Evolutionary conservation across 2,888 invertebrate species (phyloP).

Genomic region (Ectobius pallidus): DNA sequence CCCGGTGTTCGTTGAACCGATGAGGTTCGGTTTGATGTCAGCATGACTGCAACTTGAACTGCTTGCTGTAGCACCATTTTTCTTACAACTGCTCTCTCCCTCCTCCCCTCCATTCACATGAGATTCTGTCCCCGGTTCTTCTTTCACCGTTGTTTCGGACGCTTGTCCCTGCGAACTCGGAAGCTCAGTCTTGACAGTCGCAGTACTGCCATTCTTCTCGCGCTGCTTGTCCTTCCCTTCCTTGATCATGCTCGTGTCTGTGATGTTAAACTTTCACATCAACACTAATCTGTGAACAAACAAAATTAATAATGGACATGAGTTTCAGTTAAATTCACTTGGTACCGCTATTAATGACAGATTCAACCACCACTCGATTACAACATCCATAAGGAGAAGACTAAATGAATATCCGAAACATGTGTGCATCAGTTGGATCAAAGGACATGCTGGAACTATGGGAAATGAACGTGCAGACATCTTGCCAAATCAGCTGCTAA

Average conservation of each 20-base stretch:
- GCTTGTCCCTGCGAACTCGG: conserved; percentile 35
- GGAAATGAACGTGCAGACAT: too few species aligned
- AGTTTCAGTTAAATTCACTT: too few species aligned
- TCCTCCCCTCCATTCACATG: conserved; percentile 39
- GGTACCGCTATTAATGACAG: too few species aligned
- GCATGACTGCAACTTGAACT: conserved; percentile 33
- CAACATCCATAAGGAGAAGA: too few species aligned
- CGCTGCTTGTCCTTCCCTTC: conserved; percentile 41
- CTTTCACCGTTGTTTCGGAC: conserved; percentile 39
- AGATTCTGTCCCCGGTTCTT: conserved; percentile 39
- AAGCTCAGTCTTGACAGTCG: conserved; percentile 35
- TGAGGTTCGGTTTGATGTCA: conserved; percentile 37
- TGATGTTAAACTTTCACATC: background rate
- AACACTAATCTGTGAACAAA: background rate
- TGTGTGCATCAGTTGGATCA: too few species aligned
- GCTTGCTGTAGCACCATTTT: conserved; percentile 25
- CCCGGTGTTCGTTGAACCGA: conserved; percentile 38
- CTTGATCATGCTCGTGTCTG: conserved; percentile 36
- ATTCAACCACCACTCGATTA: too few species aligned
- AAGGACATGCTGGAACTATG: too few species aligned
- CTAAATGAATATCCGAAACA: too few species aligned
- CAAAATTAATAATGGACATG: background rate
- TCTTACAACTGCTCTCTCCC: conserved; percentile 29
- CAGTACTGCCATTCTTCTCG: conserved; percentile 38
- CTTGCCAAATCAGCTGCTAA: too few species aligned